Percentiles rank a stretch among this genome's conserved stretches.
phyloP scores from a whole-genome alignment of 2,797 vertebrate genomes.

The Nyctibius grandis region DNA sequence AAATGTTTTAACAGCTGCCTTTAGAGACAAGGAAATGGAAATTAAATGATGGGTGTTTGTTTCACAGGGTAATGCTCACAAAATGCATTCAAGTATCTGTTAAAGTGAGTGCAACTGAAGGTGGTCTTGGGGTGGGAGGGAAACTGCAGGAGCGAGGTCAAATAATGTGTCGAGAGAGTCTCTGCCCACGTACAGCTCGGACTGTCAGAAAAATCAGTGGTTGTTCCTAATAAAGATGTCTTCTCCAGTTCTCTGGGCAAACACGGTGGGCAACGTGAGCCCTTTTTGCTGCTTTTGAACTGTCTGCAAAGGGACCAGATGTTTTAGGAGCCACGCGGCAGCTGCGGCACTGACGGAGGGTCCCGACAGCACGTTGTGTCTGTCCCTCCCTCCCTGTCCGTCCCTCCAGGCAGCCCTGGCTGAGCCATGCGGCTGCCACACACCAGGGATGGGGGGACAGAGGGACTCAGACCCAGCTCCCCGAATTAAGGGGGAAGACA shows the following conservation, averaged over 20 bases:
- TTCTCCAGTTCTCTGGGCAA: neutral
- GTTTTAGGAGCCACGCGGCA: accelerated
- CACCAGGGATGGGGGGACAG: neutral
- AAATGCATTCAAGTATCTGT: constrained; percentile 48
- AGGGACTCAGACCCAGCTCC: neutral
- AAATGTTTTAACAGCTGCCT: constrained; percentile 79
- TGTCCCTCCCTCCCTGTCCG: neutral
- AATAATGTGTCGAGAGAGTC: neutral
- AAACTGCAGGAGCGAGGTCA: neutral
- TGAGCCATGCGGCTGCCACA: accelerated
- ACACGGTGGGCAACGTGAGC: neutral
- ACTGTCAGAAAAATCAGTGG: neutral
- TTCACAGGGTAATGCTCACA: constrained; percentile 63
- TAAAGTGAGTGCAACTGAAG: constrained; percentile 16
- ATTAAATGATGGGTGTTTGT: constrained; percentile 69
- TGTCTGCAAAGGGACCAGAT: neutral
- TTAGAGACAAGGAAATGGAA: constrained; percentile 70
- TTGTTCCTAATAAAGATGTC: neutral
- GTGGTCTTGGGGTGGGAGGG: neutral
- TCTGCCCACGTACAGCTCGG: neutral
- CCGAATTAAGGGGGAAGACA: neutral
- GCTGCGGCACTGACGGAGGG: accelerated
- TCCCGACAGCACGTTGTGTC: accelerated
- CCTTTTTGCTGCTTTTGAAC: neutral
- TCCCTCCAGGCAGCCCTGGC: neutral